phyloP scores from a whole-genome alignment of 2,797 vertebrate genomes.

The Chaunax sp. region DNA sequence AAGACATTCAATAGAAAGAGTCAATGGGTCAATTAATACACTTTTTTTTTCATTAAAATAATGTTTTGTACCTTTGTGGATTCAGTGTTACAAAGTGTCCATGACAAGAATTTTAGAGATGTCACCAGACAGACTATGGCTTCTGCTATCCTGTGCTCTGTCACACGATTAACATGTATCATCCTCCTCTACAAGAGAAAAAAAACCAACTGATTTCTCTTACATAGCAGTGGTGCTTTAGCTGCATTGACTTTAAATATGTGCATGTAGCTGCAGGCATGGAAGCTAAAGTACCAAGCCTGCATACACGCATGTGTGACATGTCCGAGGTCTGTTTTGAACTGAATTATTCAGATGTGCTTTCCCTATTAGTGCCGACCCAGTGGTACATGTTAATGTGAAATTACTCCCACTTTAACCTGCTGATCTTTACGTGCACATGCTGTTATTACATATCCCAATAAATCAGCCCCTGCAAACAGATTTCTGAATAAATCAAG shows the following conservation, averaged over 20 bases:
- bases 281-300: constrained; percentile 23
- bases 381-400: constrained; percentile 72
- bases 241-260: constrained; percentile 35
- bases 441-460: constrained; percentile 44
- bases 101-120: constrained; percentile 41
- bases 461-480: constrained; percentile 41
- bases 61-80: no score
- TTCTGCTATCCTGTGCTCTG: no score
- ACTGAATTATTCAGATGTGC: constrained; percentile 73
- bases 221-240: neutral
- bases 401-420: constrained; percentile 72
- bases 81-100: neutral
- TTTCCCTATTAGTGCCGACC: constrained; percentile 67
- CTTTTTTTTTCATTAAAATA: no score
- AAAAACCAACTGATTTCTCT: no score
- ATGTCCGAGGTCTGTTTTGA: constrained; percentile 52
- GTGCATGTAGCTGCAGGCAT: constrained; percentile 40
- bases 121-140: constrained; percentile 13
- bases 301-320: constrained; percentile 19
- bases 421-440: constrained; percentile 52
- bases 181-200: no score
- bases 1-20: no score
- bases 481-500: constrained; percentile 50
- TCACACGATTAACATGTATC: no score
- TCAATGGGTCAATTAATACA: no score